Percentiles rank a stretch among this genome's conserved stretches.
These are phyloP conservation scores for Tineola bisselliella DNA, from an alignment of 2,888 invertebrate genomes.

Conservation along the genomic window DNA sequence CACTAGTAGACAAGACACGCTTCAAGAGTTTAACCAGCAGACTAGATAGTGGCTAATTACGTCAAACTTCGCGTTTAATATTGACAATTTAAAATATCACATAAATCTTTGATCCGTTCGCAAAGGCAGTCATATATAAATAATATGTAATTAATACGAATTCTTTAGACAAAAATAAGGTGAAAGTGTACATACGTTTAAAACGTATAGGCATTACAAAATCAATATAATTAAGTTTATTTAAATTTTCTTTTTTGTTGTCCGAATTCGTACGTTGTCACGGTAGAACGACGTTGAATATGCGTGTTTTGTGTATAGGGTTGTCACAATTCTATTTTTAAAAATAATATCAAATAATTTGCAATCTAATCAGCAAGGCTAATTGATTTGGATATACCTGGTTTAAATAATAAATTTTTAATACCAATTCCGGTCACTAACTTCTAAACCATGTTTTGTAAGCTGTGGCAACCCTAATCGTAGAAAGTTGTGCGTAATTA, in stretches of 20 bases:
- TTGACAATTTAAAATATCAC: too few species aligned
- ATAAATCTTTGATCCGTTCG: too few species aligned
- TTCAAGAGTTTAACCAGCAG: background rate
- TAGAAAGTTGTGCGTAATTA: constrained; percentile 4
- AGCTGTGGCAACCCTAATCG: too few species aligned
- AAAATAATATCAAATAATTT: too few species aligned
- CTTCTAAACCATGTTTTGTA: too few species aligned
- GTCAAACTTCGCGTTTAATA: background rate
- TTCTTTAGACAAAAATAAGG: background rate
- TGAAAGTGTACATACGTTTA: background rate
- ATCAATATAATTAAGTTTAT: constrained; percentile 4
- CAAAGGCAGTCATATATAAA: too few species aligned
- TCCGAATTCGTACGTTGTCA: background rate
- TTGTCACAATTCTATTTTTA: too few species aligned
- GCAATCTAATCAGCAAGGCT: too few species aligned
- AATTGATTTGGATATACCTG: too few species aligned
- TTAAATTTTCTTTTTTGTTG: background rate
- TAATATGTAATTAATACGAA: too few species aligned
- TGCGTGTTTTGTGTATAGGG: background rate
- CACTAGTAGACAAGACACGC: background rate
- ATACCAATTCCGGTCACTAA: too few species aligned
- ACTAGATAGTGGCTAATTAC: constrained; percentile 1
- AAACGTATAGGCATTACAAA: background rate
- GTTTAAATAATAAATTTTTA: too few species aligned
- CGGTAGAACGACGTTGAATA: background rate